Percentiles rank a stretch among this genome's conserved stretches.
These are phyloP conservation scores for Talpa occidentalis DNA, from an alignment of 2,113 vertebrate genomes.

Conservation along the genomic window DNA sequence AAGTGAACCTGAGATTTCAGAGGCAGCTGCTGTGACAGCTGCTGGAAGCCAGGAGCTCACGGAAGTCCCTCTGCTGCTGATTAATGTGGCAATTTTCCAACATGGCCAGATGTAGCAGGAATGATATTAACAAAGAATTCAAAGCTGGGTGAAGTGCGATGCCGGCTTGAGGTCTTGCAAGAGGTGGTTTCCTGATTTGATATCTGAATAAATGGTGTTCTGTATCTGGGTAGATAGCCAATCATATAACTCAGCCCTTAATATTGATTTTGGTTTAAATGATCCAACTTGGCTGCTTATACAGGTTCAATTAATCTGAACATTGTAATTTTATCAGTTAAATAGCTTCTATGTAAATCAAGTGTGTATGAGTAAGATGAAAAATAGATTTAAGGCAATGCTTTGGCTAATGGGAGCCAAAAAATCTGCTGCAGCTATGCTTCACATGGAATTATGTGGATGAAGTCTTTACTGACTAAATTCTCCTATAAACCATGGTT, in stretches of 20 bases:
- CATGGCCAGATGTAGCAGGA: not conserved
- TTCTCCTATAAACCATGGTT: not conserved
- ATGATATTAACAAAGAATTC: not conserved
- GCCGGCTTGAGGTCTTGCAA: not conserved
- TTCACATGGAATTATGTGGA: not conserved
- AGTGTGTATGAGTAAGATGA: not conserved
- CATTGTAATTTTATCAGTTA: not conserved
- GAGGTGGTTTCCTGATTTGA: not conserved
- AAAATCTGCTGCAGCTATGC: not conserved
- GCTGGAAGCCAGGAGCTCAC: not conserved
- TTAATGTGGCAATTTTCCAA: not conserved
- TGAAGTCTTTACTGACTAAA: not conserved
- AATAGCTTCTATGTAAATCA: not conserved
- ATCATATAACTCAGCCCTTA: not conserved
- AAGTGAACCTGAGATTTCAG: not conserved
- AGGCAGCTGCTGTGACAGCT: conserved; percentile 13
- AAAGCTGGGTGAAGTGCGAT: not conserved
- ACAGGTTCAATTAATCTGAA: conserved; percentile 20
- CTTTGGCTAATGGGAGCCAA: not conserved
- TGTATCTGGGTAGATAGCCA: not conserved
- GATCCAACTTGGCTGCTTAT: conserved; percentile 11
- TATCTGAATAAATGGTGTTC: not conserved
- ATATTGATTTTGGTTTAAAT: conserved; percentile 34
- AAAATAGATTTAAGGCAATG: not conserved
- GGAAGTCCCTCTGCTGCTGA: not conserved